A percentile compares a stretch with the other conserved stretches of the same genome.
Evolutionary conservation across 2,113 vertebrate species (phyloP).

Genomic region (Notechis scutatus): DNA sequence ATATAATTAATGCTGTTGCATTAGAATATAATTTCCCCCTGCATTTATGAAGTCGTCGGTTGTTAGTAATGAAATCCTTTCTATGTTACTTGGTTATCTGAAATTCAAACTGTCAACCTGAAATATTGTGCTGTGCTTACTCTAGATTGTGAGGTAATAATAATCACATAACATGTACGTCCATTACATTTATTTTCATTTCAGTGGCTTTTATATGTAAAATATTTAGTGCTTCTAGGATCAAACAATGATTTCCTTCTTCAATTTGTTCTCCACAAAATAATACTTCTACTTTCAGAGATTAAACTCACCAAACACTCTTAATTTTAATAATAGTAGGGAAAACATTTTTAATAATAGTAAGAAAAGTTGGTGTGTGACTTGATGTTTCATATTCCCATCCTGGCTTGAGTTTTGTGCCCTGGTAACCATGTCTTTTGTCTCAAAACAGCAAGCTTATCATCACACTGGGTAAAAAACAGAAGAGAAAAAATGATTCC

Average conservation of each 20-base stretch:
- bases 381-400: background rate
- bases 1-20: slow-evolving; percentile 25
- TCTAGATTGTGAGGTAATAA: background rate
- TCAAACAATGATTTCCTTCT: background rate
- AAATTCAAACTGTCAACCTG: background rate
- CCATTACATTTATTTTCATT: background rate
- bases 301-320: background rate
- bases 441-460: slow-evolving; percentile 85
- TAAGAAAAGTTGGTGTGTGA: background rate
- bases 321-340: background rate
- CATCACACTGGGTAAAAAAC: slow-evolving; percentile 95
- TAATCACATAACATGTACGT: background rate
- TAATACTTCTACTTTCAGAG: background rate
- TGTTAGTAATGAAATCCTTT: background rate
- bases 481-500: slow-evolving; percentile 91
- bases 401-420: background rate
- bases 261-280: background rate
- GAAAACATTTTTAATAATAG: background rate
- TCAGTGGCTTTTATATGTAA: background rate
- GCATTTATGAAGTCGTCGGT: fast-evolving
- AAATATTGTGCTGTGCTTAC: background rate
- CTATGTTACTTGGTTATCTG: background rate
- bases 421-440: slow-evolving; percentile 5
- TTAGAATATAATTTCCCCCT: slow-evolving; percentile 13
- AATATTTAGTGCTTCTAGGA: background rate